Evolutionary conservation across 2,113 vertebrate genomes (phyloP), one percentile per base, ranked within the genome.

Genomic region (Empidonax traillii): DNA sequence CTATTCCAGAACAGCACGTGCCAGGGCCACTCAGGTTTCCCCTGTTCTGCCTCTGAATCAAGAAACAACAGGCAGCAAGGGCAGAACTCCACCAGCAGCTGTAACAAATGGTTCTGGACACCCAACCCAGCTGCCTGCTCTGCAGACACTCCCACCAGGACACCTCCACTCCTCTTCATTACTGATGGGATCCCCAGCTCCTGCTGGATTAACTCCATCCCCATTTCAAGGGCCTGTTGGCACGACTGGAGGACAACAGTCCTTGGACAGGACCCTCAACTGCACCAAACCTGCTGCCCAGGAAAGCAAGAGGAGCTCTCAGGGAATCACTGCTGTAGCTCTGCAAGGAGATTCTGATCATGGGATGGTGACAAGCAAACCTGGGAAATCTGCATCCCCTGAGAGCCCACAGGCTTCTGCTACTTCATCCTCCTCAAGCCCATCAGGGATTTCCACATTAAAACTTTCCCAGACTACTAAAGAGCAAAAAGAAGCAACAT

Each of bases 141-240:
- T 46, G 76, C 93, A 68, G 62, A 41, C 52, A 4, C 33, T 25
- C 14, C 47, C 82, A 5, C 69, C 49, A 25, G 62, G 69, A 43
- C 43, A 10, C 0, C 0, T 2, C 1, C 44, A 11, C 18, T 43
- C 82, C 12, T 58, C 72, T 22, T 27, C 71, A 2, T 16, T 44
- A 7, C 1, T 27, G 25, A 3, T 44, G 76, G 77, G 41, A 58
- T 67, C 83, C 24, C 31, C 39, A 41, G 56, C 12, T 55, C 41
- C 2, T 5, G 46, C 10, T 1, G 53, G 20, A 9, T 46, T 73
- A 14, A 41, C 39, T 11, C 71, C 73, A 4, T 6, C 83, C 58
- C 67, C 47, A 2, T 14, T 10, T 30, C 76, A 30, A 5, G 71
- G 39, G 30, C 39, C 41, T 10, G 1, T 14, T 18, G 49, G 61